Conservation (phyloP, 2,888 invertebrate genomes). For the Capitulum mitella region DNA sequence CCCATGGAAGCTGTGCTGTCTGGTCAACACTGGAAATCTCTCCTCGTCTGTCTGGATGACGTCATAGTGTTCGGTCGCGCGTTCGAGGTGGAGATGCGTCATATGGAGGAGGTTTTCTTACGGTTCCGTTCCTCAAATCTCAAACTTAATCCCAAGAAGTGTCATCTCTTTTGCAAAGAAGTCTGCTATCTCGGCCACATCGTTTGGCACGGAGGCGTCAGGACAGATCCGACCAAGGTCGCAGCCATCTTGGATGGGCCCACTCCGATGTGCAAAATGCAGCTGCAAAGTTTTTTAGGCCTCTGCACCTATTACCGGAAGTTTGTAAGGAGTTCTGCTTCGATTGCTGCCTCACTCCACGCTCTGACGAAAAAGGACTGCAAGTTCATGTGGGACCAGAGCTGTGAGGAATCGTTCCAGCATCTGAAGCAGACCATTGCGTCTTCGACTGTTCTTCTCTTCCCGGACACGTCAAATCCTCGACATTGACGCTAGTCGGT, state of each 20-base stretch:
- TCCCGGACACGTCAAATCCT: background rate
- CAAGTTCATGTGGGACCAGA: conserved; percentile 37
- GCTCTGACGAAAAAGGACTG: conserved; percentile 24
- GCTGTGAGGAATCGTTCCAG: conserved; percentile 40
- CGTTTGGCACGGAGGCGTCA: conserved; percentile 33
- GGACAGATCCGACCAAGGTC: conserved; percentile 35
- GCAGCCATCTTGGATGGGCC: conserved; percentile 36
- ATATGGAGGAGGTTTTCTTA: conserved; percentile 34
- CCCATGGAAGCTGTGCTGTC: background rate
- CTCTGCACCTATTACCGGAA: conserved; percentile 38
- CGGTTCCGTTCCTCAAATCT: conserved; percentile 35
- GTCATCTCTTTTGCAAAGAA: conserved; percentile 30
- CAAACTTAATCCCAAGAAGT: conserved; percentile 36
- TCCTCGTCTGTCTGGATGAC: background rate
- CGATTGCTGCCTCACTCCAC: conserved; percentile 36
- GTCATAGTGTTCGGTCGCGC: background rate
- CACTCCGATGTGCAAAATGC: conserved; percentile 30
- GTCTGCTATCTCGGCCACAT: conserved; percentile 35
- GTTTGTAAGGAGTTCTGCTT: conserved; percentile 36
- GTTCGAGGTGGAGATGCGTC: conserved; percentile 27
- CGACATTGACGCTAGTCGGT: background rate
- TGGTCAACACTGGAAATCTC: background rate
- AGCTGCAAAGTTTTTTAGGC: conserved; percentile 37
- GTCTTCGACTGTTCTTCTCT: background rate
- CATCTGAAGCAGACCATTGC: conserved; percentile 37